Evolutionary conservation across 2,888 invertebrate genomes (phyloP).

Genomic region (Microctonus hyperodae): DNA sequence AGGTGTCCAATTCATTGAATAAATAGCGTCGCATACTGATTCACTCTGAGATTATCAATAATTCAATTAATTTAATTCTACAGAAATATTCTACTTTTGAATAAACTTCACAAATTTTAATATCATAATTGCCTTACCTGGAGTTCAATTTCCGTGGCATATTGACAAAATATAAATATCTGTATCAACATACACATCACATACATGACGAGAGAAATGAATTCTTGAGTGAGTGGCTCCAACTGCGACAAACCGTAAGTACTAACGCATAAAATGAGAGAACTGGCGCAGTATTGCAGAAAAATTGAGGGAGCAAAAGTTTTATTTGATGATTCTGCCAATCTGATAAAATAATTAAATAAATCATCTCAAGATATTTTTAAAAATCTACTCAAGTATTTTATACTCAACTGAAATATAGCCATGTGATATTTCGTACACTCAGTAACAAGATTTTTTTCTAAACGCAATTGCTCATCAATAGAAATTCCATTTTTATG

Average conservation of each 20-base stretch:
- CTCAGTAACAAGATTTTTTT: background rate
- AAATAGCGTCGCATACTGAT: slow-evolving; percentile 41
- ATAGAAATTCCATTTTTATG: background rate
- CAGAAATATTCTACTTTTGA: no score
- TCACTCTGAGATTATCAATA: slow-evolving; percentile 40
- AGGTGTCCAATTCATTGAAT: slow-evolving; percentile 45
- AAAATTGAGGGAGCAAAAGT: slow-evolving; percentile 16
- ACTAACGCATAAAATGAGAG: slow-evolving; percentile 28
- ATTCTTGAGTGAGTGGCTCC: background rate
- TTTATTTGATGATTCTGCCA: background rate
- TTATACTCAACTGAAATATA: slow-evolving; percentile 26
- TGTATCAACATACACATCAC: slow-evolving; percentile 19
- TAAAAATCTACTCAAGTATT: background rate
- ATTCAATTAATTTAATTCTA: no score
- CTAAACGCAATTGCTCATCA: background rate
- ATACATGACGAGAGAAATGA: slow-evolving; percentile 7
- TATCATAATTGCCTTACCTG: slow-evolving; percentile 8
- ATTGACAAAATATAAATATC: slow-evolving; percentile 19
- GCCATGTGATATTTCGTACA: slow-evolving; percentile 21
- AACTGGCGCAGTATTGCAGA: slow-evolving; percentile 21
- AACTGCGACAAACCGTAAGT: slow-evolving; percentile 15
- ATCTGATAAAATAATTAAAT: background rate
- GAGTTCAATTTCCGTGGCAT: slow-evolving; percentile 9
- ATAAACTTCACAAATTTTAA: no score
- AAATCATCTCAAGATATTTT: no score